A percentile compares a stretch with the other conserved stretches of the same genome.
These are phyloP conservation scores for Sweltsa coloradensis DNA, from an alignment of 1,140 invertebrate species.

Conservation along the genomic window DNA sequence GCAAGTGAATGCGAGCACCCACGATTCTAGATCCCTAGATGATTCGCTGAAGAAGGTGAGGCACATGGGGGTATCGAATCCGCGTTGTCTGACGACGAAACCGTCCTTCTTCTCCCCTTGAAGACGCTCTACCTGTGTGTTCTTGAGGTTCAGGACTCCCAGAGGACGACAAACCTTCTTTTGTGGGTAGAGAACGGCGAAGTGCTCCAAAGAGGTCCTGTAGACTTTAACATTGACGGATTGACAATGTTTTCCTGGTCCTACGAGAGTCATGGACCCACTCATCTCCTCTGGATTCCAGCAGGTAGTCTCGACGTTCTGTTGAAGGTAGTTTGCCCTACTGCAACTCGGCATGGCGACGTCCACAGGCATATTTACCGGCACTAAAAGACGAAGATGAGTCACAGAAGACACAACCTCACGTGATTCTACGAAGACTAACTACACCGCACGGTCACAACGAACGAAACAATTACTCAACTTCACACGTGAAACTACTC, in stretches of 20 bases:
- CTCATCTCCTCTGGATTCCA: slow-evolving; percentile 45
- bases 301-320: slow-evolving; percentile 23
- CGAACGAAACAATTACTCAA: too few species aligned
- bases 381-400: neutral
- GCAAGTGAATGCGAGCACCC: slow-evolving; percentile 45
- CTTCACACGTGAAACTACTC: too few species aligned
- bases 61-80: slow-evolving; percentile 42
- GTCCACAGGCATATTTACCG: slow-evolving; percentile 30
- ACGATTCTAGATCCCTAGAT: slow-evolving; percentile 43
- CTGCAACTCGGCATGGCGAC: slow-evolving; percentile 31
- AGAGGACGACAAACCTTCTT: slow-evolving; percentile 47
- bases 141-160: slow-evolving; percentile 46
- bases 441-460: too few species aligned
- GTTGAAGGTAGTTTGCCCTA: neutral
- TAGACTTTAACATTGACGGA: slow-evolving; percentile 50
- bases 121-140: slow-evolving; percentile 39
- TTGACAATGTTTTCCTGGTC: slow-evolving; percentile 41
- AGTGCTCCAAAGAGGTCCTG: slow-evolving; percentile 49
- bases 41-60: slow-evolving; percentile 44
- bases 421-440: too few species aligned
- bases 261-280: slow-evolving; percentile 44
- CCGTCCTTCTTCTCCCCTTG: slow-evolving; percentile 31
- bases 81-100: slow-evolving; percentile 43
- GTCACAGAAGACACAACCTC: neutral
- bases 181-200: slow-evolving; percentile 51